These are phyloP conservation scores for Teleogryllus occipitalis DNA, from an alignment of 1,140 invertebrate species.

Conservation along the genomic window DNA sequence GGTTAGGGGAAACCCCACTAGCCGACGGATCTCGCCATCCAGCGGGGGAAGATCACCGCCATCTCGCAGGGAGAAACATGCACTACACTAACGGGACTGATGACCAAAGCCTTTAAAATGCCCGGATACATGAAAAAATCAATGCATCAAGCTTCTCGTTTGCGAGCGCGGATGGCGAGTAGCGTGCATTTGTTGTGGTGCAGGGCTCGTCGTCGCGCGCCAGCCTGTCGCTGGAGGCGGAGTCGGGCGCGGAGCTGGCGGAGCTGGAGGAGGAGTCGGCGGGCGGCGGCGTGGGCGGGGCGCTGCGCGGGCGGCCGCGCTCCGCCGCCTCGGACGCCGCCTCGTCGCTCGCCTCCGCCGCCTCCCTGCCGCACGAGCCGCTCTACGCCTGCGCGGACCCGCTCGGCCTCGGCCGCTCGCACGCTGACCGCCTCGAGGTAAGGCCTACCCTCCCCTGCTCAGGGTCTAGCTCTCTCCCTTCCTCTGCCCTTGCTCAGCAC, in stretches of 20 bases:
- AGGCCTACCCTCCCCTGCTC: background rate
- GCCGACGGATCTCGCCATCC: too few relatives aligned
- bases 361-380: background rate
- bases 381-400: background rate
- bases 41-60: too few relatives aligned
- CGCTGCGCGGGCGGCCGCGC: conserved; percentile 26
- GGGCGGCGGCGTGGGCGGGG: conserved; percentile 26
- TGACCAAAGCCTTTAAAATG: too few relatives aligned
- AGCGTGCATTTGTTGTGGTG: background rate
- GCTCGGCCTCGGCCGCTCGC: too few relatives aligned
- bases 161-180: too few relatives aligned
- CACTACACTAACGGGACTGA: too few relatives aligned
- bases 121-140: too few relatives aligned
- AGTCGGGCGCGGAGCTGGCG: conserved; percentile 23
- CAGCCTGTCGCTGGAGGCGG: conserved; percentile 48
- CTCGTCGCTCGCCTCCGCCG: conserved; percentile 24
- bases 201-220: conserved; percentile 34
- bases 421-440: too few relatives aligned
- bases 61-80: too few relatives aligned
- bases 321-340: conserved; percentile 17
- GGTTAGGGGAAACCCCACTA: too few relatives aligned
- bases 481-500: conserved; percentile 26
- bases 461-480: conserved; percentile 27
- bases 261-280: conserved; percentile 24
- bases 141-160: too few relatives aligned